These are phyloP conservation scores for Pocillopora grandis DNA, from an alignment of 92 coral and sea anemone species.

Conservation along the genomic window DNA sequence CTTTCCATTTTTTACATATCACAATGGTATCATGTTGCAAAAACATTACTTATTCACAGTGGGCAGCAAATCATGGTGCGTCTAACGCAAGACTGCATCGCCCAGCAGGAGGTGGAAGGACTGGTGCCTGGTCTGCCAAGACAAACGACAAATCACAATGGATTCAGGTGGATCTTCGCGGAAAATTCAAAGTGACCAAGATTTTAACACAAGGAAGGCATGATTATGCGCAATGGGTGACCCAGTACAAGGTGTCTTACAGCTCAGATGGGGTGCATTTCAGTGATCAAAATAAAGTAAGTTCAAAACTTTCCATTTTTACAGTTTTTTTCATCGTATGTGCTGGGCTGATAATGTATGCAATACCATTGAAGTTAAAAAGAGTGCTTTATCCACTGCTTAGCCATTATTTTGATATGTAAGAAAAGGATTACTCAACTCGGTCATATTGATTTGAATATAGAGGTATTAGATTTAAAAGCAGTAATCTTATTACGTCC, in stretches of 20 bases:
- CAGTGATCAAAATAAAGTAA: neutral
- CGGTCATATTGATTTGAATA: too few species aligned
- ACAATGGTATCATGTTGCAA: too few species aligned
- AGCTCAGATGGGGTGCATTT: neutral
- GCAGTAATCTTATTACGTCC: too few species aligned
- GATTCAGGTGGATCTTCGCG: slow-evolving; percentile 18
- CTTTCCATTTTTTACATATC: too few species aligned
- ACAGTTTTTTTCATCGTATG: too few species aligned
- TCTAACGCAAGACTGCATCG: neutral
- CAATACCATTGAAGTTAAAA: too few species aligned
- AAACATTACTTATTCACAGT: neutral
- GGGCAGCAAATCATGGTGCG: neutral
- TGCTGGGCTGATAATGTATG: too few species aligned
- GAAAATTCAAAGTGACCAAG: slow-evolving; percentile 4
- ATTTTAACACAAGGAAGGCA: neutral
- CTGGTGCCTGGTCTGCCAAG: slow-evolving; percentile 9
- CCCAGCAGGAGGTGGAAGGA: neutral
- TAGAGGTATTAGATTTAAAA: too few species aligned
- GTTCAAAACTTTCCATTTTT: neutral
- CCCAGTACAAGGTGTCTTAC: slow-evolving; percentile 6
- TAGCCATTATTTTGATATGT: too few species aligned
- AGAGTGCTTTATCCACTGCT: too few species aligned
- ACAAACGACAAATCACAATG: slow-evolving; percentile 16
- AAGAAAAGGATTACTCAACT: too few species aligned
- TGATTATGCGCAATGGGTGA: slow-evolving; percentile 1